Conservation (phyloP, 64 coral and sea anemone species). For the Montipora capricornis region DNA sequence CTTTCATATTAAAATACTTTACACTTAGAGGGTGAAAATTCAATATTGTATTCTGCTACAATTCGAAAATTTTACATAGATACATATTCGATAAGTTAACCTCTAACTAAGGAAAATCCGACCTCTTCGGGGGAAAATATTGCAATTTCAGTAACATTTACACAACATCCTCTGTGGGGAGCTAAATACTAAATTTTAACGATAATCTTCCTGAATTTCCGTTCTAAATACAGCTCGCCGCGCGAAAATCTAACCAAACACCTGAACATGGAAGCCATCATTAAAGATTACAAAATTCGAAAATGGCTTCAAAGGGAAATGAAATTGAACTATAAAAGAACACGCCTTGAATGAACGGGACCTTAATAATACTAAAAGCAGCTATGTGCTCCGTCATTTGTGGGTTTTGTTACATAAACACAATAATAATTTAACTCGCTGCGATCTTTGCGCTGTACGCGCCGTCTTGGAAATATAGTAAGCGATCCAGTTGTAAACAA, state of each 20-base stretch:
- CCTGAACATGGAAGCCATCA: slow-evolving; percentile 12
- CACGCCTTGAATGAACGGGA: slow-evolving; percentile 57
- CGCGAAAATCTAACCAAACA: background rate
- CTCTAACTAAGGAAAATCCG: slow-evolving; percentile 41
- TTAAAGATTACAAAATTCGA: background rate
- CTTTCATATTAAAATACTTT: slow-evolving; percentile 99
- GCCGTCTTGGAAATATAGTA: slow-evolving; percentile 47
- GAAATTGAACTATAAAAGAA: slow-evolving; percentile 10
- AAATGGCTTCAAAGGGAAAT: slow-evolving; percentile 43
- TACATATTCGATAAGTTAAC: slow-evolving; percentile 99
- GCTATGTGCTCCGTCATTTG: slow-evolving; percentile 60
- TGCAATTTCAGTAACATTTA: slow-evolving; percentile 83
- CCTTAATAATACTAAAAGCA: slow-evolving; percentile 43
- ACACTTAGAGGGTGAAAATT: slow-evolving; percentile 99
- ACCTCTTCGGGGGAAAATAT: slow-evolving; percentile 89
- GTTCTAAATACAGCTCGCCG: slow-evolving; percentile 23
- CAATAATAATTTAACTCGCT: slow-evolving; percentile 78
- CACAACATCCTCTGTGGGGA: slow-evolving; percentile 80
- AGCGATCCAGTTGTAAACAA: slow-evolving; percentile 79
- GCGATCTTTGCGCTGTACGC: slow-evolving; percentile 59
- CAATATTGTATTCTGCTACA: slow-evolving; percentile 97
- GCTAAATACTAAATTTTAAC: slow-evolving; percentile 61
- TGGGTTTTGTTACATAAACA: slow-evolving; percentile 69
- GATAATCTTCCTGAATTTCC: slow-evolving; percentile 47
- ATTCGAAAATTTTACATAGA: slow-evolving; percentile 99